Evolutionary conservation across 2,888 invertebrate genomes (phyloP).

Genomic region (Exephanes ischioxanthus): DNA sequence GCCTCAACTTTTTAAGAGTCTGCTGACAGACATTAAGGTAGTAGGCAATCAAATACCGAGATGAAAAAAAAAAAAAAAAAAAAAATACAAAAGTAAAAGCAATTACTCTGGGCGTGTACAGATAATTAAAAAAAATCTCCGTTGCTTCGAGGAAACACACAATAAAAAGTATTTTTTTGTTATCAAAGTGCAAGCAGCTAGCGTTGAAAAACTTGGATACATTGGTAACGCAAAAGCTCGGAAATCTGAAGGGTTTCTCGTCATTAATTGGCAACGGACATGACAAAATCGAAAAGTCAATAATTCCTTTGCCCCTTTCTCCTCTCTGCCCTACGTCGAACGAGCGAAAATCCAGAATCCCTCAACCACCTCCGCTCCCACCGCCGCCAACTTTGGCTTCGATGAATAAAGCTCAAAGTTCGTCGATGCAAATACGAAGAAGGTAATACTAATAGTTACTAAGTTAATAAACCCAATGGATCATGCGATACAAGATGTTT

Average conservation of each 20-base stretch:
- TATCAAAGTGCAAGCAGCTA: slow-evolving; percentile 76
- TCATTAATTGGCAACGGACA: slow-evolving; percentile 6
- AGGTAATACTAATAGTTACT: slow-evolving; percentile 20
- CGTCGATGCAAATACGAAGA: slow-evolving; percentile 46
- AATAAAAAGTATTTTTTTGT: background rate
- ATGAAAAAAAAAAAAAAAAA: background rate
- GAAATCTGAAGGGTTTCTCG: slow-evolving; percentile 55
- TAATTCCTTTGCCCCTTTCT: slow-evolving; percentile 65
- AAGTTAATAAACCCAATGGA: background rate
- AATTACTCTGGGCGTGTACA: too few species aligned
- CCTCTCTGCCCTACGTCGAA: slow-evolving; percentile 42
- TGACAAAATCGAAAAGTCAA: slow-evolving; percentile 43
- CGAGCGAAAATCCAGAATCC: slow-evolving; percentile 59
- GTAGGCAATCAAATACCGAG: background rate
- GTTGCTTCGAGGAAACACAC: too few species aligned
- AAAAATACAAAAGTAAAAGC: slow-evolving; percentile 1
- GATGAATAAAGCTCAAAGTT: slow-evolving; percentile 56
- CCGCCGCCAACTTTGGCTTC: slow-evolving; percentile 59
- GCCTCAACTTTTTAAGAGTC: slow-evolving; percentile 73
- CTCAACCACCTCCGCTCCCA: slow-evolving; percentile 66
- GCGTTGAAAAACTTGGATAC: slow-evolving; percentile 76
- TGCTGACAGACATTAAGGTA: slow-evolving; percentile 71
- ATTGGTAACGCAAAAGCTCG: slow-evolving; percentile 74
- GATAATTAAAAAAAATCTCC: too few species aligned
- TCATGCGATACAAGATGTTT: too few species aligned